Base-by-base conservation (phyloP, 2,113 vertebrate genomes). In the Pholis gunnellus region DNA sequence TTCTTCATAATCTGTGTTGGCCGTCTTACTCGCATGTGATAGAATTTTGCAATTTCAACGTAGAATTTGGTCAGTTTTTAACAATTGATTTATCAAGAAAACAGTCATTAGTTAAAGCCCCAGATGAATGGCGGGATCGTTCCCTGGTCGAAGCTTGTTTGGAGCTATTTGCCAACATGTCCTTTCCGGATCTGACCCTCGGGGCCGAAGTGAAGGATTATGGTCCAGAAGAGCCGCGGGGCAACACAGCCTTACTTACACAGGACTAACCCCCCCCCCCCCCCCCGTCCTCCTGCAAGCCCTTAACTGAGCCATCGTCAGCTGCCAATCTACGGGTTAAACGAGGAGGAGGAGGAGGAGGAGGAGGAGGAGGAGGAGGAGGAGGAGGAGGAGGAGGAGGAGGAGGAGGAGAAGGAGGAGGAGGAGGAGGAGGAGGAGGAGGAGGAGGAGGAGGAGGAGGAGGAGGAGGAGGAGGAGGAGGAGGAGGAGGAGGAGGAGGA, bases 231-330 rank as follows among this genome's bases (percentile, higher is more conserved):
- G 88, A 76, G 64, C 31, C 68, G 15, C 1, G 15, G 82, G 60
- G 22, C 56, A 84, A 80, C 56, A 88, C 80, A 73, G 61, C 75
- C 73, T 89, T 83, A 82, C 86, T 77, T 72, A 56, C 69, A 46
- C 84, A 22, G 84, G 57, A 86, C 84, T 93, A 89, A 91, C 94
- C 89, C 89, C 46, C 52, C 29, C 29, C 29, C 31, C 31, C 31
- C 29, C 29, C 29, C 31, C 31, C 31, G 50, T 91, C 81, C 81
- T 92, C 79, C 81, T 89, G 79, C 87, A 89, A 91, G 93, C 88
- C 85, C 86, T 89, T 93, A 94, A 94, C 91, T 93, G 89, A 93
- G 88, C 89, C 89, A 83, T 92, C 85, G 80, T 94, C 89, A 89
- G 87, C 81, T 52, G 85, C 86, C 89, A 87, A 89, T 94, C 87